Evolutionary conservation across 2,888 invertebrate species (phyloP), one percentile per base, ranked within the genome.

Genomic region (Netelia inedita): DNA sequence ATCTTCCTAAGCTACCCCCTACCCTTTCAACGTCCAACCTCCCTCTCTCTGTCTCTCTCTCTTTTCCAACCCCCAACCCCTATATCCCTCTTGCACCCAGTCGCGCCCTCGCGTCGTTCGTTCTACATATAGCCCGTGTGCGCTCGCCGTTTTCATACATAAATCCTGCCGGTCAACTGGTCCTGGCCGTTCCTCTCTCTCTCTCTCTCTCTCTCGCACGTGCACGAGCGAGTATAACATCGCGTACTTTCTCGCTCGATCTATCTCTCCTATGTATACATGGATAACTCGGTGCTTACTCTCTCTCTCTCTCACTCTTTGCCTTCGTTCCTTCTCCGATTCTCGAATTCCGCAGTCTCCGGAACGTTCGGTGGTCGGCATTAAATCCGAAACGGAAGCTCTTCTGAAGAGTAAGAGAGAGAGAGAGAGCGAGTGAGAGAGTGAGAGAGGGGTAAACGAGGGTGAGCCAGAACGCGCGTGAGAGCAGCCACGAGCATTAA

Each of bases 121-220:
- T 86, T 83, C 83, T 75, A 85, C 88, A 85, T 86, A 69, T 78
- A 69, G 68, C 28, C 68, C 59, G 9, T 35, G 16, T n/a, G 6
- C 46, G 75, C 65, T 55, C 88, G 75, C 68, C 76, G 76, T 78
- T 78, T 68, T 90, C 89, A 88, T 90, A 91, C 89, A 91, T 91
- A 91, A 91, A 91, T 91, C 89, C 89, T 88, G 82, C 88, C 87
- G 89, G 89, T 89, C 89, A 85, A 86, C 88, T 87, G 88, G 81
- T 85, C 88, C 83, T 82, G 82, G 85, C 80, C 81, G 81, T 86
- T 84, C 73, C 65, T 65, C 65, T 65, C 63, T 63, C 53, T 11
- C 35, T 35, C 41, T 50, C 21, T 72, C 50, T 23, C 43, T 43
- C 72, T 57, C 16, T 11, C 9, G 10, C 46, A 46, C 11, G 1